Conservation (phyloP, 2,797 vertebrate genomes). For the Spatula clypeata region DNA sequence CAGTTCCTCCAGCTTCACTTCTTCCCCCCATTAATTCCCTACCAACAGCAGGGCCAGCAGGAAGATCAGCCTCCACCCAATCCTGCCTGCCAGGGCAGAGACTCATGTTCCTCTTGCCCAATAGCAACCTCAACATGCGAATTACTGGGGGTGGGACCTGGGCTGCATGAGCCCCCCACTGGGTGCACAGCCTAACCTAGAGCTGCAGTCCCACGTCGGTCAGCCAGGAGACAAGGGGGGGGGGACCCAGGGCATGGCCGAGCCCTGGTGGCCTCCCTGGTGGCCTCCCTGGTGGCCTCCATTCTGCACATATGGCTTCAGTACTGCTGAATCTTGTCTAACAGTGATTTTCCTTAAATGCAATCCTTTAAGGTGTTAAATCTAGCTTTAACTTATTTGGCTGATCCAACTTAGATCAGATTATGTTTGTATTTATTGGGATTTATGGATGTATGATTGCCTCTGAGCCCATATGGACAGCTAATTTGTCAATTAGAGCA, state of each 20-base stretch:
- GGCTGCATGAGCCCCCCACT: not conserved
- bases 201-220: fast-evolving
- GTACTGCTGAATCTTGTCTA: slow-evolving; percentile 29
- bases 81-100: not conserved
- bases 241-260: fast-evolving
- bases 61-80: fast-evolving
- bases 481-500: slow-evolving; percentile 84
- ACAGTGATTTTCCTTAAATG: slow-evolving; percentile 65
- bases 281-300: not conserved
- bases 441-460: slow-evolving; percentile 82
- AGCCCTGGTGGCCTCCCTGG: not conserved
- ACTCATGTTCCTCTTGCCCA: not conserved
- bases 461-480: slow-evolving; percentile 81
- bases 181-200: fast-evolving
- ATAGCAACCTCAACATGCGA: not conserved
- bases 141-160: fast-evolving
- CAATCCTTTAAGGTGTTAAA: slow-evolving; percentile 79
- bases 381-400: slow-evolving; percentile 80
- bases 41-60: fast-evolving
- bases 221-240: fast-evolving
- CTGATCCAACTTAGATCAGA: slow-evolving; percentile 84
- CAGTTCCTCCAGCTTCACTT: fast-evolving
- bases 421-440: slow-evolving; percentile 84
- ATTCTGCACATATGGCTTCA: not conserved
- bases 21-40: not conserved